These are phyloP conservation scores for Ophioninae sp. DNA, from an alignment of 2,888 invertebrate genomes.

Conservation along the genomic window DNA sequence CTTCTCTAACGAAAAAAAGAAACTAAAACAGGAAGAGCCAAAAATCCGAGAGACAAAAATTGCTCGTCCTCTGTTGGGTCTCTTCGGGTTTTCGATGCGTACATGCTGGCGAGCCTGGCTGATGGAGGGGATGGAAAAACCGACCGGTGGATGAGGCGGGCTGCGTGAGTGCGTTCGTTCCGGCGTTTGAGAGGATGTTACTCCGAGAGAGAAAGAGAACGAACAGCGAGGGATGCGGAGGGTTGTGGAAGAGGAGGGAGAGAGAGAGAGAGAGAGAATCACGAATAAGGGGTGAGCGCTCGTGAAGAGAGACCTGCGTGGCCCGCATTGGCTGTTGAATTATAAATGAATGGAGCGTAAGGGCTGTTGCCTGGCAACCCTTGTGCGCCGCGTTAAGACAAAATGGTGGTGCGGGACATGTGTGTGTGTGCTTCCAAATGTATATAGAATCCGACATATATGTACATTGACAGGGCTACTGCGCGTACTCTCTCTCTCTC, in stretches of 20 bases:
- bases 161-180: constrained; percentile 63
- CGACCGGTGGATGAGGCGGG: constrained; percentile 16
- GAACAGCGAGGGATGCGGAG: constrained; percentile 15
- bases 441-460: constrained; percentile 3
- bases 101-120: not conserved
- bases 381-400: constrained; percentile 80
- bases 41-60: not conserved
- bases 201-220: constrained; percentile 24
- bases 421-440: constrained; percentile 14
- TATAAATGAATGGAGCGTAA: constrained; percentile 81
- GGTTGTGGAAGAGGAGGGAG: constrained; percentile 29
- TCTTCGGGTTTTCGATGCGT: not conserved
- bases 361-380: constrained; percentile 81
- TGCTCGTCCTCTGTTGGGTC: not conserved
- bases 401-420: constrained; percentile 77
- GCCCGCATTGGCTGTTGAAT: constrained; percentile 81
- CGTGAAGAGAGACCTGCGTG: constrained; percentile 76
- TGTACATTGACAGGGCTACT: not conserved
- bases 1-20: too few relatives aligned
- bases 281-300: constrained; percentile 55
- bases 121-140: constrained; percentile 23
- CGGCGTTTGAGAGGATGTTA: constrained; percentile 51
- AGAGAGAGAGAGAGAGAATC: constrained; percentile 50
- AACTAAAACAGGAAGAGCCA: not conserved
- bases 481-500: constrained; percentile 1